These are phyloP conservation scores for Calephelis virginiensis DNA, from an alignment of 1,140 invertebrate genomes.

Conservation along the genomic window DNA sequence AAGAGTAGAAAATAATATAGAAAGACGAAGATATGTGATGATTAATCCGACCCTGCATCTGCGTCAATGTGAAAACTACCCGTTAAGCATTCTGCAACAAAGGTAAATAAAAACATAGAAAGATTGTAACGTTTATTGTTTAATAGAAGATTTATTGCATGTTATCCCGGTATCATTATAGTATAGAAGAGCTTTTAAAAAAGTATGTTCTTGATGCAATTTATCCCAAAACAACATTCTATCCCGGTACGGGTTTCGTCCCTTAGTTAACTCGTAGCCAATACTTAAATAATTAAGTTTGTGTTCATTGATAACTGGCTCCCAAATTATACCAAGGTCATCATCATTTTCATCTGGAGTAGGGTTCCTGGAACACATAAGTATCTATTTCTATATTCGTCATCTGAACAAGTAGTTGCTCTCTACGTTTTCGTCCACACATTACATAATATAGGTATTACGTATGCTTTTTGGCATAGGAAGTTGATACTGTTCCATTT, in stretches of 20 bases:
- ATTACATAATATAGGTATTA: no score
- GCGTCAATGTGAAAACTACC: no score
- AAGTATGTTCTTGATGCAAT: constrained; percentile 48
- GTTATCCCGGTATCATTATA: constrained; percentile 46
- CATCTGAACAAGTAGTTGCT: no score
- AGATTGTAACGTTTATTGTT: no score
- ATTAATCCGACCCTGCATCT: no score
- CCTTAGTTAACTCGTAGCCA: constrained; percentile 59
- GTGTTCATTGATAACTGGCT: constrained; percentile 50
- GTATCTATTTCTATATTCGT: neutral
- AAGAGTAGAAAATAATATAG: no score
- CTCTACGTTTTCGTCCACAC: no score
- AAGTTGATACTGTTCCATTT: no score
- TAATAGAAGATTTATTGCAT: constrained; percentile 26
- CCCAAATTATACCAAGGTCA: constrained; percentile 61
- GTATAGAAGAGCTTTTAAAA: constrained; percentile 47
- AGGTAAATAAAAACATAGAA: no score
- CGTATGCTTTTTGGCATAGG: no score
- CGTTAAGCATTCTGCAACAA: no score
- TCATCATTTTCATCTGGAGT: constrained; percentile 58
- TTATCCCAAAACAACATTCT: constrained; percentile 66
- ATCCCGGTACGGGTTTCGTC: constrained; percentile 59
- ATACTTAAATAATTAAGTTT: constrained; percentile 61
- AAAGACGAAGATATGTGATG: no score
- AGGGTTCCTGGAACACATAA: constrained; percentile 50